Evolutionary conservation across 1,140 invertebrate species (phyloP).

Genomic region (Chelonus insularis): DNA sequence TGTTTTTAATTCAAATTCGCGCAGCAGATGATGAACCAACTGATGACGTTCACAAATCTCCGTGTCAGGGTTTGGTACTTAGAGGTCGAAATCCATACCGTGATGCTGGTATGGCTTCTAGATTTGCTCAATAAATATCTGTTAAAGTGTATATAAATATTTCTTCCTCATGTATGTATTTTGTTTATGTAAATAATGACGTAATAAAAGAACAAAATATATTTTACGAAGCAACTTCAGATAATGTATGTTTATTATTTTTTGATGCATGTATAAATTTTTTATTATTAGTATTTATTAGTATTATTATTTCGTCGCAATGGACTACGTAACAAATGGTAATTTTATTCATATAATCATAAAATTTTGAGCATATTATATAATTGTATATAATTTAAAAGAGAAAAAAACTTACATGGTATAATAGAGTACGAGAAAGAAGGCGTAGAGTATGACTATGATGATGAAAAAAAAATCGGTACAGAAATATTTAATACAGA

Average conservation of each 20-base stretch:
- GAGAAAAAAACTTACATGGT: not conserved
- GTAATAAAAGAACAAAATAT: too few species aligned
- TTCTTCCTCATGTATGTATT: too few species aligned
- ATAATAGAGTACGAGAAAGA: constrained; percentile 1
- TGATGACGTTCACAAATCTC: constrained; percentile 55
- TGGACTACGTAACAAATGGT: too few species aligned
- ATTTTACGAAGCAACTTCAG: constrained; percentile 15
- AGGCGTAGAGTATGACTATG: not conserved
- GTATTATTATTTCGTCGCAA: too few species aligned
- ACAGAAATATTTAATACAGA: not conserved
- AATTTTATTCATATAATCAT: too few species aligned
- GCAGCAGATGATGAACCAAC: constrained; percentile 63
- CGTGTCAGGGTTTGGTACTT: constrained; percentile 60
- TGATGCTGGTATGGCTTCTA: constrained; percentile 51
- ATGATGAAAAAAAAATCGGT: too few species aligned
- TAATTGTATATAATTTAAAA: too few species aligned
- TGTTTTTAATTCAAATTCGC: constrained; percentile 65
- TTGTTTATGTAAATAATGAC: too few species aligned
- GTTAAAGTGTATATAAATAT: too few species aligned
- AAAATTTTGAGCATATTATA: too few species aligned
- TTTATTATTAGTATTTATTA: not conserved
- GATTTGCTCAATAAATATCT: constrained; percentile 40
- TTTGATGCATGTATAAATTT: not conserved
- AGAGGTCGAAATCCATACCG: constrained; percentile 57
- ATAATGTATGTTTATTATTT: constrained; percentile 8